A percentile compares a stretch with the other conserved stretches of the same genome.
Conservation (phyloP, 2,113 vertebrate genomes). For the Oxygymnocypris stewartii region DNA sequence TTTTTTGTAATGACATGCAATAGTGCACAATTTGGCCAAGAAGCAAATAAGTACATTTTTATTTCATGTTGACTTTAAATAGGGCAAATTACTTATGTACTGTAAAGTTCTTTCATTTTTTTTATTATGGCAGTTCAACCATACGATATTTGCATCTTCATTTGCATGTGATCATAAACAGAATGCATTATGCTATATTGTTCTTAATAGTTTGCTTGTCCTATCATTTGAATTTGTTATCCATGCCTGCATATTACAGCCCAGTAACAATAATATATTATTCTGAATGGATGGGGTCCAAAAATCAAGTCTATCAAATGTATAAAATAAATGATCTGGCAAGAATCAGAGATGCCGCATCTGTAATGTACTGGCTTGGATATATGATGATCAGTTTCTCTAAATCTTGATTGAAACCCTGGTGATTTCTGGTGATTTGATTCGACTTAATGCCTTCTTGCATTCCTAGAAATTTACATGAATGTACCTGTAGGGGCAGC, state of each 20-base stretch:
- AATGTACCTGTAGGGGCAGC: conserved; percentile 99
- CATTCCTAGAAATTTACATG: conserved; percentile 99
- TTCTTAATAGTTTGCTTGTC: not conserved
- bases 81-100: not conserved
- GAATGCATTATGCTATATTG: not conserved
- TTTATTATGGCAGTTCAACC: not conserved
- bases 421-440: conserved; percentile 93
- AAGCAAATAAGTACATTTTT: not conserved
- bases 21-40: no score
- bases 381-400: conserved; percentile 54
- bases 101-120: not conserved
- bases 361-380: conserved; percentile 68
- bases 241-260: conserved; percentile 66
- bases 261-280: conserved; percentile 37
- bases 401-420: conserved; percentile 62
- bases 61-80: conserved; percentile 19
- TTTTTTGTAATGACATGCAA: not conserved
- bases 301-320: conserved; percentile 31
- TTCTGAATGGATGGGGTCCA: conserved; percentile 31
- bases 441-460: conserved; percentile 97
- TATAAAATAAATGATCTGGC: conserved; percentile 11
- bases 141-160: conserved; percentile 7
- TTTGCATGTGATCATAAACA: conserved; percentile 18
- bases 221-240: conserved; percentile 48
- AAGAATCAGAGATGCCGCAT: conserved; percentile 24